A percentile compares a stretch with the other conserved stretches of the same genome.
These are phyloP conservation scores for Monopis laevigella DNA, from an alignment of 2,888 invertebrate genomes.

Conservation along the genomic window DNA sequence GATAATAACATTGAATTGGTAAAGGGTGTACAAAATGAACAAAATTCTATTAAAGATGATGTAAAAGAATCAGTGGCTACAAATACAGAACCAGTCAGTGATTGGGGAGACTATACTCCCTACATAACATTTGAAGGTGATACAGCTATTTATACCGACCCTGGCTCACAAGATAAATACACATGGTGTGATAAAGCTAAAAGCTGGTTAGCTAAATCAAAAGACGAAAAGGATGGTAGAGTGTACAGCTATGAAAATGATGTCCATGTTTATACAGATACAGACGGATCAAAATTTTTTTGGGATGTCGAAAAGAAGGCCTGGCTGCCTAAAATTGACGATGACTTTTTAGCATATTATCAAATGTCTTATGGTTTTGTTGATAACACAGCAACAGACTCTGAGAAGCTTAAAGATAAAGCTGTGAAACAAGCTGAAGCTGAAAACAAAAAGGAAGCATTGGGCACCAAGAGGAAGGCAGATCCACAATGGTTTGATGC, in stretches of 20 bases:
- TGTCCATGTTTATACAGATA: conserved; percentile 81
- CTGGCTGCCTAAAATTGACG: conserved; percentile 97
- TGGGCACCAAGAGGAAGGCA: conserved; percentile 61
- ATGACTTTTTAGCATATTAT: conserved; percentile 95
- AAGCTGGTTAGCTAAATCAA: conserved; percentile 53
- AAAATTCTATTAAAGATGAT: not conserved
- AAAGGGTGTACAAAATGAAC: conserved; percentile 12
- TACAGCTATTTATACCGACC: conserved; percentile 79
- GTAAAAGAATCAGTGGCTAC: not conserved
- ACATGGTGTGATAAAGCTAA: conserved; percentile 67
- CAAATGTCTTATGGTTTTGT: conserved; percentile 94
- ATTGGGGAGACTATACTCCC: conserved; percentile 59
- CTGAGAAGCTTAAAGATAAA: conserved; percentile 27
- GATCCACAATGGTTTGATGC: conserved; percentile 91
- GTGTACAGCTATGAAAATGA: conserved; percentile 79
- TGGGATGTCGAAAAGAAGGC: conserved; percentile 92
- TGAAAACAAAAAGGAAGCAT: conserved; percentile 35
- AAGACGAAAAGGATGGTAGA: conserved; percentile 33
- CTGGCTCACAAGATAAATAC: conserved; percentile 72
- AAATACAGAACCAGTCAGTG: not conserved
- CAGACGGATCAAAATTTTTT: conserved; percentile 89
- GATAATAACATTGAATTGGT: conserved; percentile 7
- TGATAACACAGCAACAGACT: conserved; percentile 59
- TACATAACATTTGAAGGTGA: conserved; percentile 77
- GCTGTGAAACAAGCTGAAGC: conserved; percentile 35